Base-by-base conservation (phyloP, 1,140 invertebrate genomes). In the Plodia interpunctella region DNA sequence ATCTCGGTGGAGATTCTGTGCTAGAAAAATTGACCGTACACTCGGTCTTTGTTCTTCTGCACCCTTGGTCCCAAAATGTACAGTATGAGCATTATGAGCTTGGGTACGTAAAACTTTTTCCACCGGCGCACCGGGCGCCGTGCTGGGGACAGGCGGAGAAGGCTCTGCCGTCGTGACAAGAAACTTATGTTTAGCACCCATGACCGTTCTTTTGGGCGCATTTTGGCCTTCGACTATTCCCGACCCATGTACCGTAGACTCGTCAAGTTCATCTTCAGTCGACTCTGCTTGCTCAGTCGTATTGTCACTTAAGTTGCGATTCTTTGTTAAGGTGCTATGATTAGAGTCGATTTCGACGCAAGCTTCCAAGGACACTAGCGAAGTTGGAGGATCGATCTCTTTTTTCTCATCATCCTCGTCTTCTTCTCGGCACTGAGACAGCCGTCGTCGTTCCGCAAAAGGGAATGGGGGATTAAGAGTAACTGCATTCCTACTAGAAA, bases 401-500 rank as follows among this genome's bases (percentile, higher is more conserved):
- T 83, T 87, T 28, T 70, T 93, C 51, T 94, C 94, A 57, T 94
- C 92, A 30, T 94, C 93, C 78, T 96, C 95, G 70, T 95, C 94
- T 84, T 95, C 95, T 71, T 96, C 95, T 28, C 94, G 92, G 75
- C 95, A 96, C 80, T 96, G 94, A 5, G 95, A 96, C 54, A 96
- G 79, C 2, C 95, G 91, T n/a, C 95, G 90, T 0, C 92, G 82
- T 83, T 93, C 93, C 75, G 91, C 59, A 83, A 92, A 91, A 60
- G 93, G 77, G 76, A 93, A 83, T 67, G 93, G 68, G 68, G 92
- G 66, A 64, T 90, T 77, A 15, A 44, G 38, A 80, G 77, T 70
- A 70, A 90, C 91, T 75, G 80, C 71, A 70, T 91, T 92, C 44
- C 91, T 84, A 52, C 92, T 93, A 2, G 93, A 93, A 32, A 94